Evolutionary conservation across 2,888 invertebrate genomes (phyloP).

Genomic region (Lasioglossum figueresi): DNA sequence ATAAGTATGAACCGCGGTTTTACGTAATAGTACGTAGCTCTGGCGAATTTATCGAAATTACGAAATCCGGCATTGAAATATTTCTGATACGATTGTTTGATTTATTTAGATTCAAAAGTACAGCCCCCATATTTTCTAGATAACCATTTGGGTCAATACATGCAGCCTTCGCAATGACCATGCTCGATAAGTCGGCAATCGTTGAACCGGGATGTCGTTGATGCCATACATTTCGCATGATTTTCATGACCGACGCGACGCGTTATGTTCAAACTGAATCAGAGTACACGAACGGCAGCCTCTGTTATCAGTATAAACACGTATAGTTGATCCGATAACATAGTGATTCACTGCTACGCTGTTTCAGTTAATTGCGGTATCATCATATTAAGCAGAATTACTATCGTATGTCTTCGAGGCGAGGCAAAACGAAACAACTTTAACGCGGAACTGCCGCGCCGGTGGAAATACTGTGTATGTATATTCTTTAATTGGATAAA

Average conservation of each 20-base stretch:
- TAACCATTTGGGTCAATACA: background rate
- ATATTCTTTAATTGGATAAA: background rate
- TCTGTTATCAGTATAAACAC: conserved; percentile 11
- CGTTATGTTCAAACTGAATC: background rate
- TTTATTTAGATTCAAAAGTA: background rate
- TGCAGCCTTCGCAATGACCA: conserved; percentile 2
- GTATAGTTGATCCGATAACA: background rate
- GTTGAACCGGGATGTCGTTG: background rate
- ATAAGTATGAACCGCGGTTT: background rate
- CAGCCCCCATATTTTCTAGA: background rate
- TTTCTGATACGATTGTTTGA: background rate
- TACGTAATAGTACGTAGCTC: background rate
- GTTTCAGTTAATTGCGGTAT: background rate
- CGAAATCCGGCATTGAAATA: background rate
- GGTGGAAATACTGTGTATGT: background rate
- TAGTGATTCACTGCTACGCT: no score
- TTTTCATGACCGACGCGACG: background rate
- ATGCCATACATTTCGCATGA: background rate
- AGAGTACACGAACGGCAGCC: background rate
- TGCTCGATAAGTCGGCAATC: background rate
- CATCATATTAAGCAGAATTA: background rate
- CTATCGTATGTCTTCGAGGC: background rate
- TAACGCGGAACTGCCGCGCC: background rate
- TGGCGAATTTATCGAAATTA: background rate
- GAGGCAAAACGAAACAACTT: background rate